A percentile compares a stretch with the other conserved stretches of the same genome.
Evolutionary conservation across 2,113 vertebrate species (phyloP).

Genomic region (Megaceryle maxima): DNA sequence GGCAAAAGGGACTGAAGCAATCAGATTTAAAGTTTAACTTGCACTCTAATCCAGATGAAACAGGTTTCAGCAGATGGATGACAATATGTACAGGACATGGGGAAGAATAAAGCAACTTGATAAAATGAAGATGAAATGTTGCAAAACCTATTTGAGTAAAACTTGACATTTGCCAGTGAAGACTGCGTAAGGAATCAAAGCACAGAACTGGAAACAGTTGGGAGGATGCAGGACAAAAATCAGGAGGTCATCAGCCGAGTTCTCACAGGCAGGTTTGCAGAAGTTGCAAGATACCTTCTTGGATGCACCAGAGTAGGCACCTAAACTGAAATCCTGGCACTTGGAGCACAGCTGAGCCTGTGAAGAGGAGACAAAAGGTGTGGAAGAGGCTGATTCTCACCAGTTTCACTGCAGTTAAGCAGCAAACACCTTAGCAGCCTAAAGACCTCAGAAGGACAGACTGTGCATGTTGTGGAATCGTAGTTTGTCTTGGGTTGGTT

Average conservation of each 20-base stretch:
- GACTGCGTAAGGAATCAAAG: background rate
- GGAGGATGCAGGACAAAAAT: background rate
- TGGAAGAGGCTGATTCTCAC: background rate
- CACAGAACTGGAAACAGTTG: background rate
- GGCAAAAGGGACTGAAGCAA: background rate
- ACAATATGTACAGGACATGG: background rate
- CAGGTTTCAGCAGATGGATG: background rate
- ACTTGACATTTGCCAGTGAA: background rate
- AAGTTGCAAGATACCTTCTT: background rate
- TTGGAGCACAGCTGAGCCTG: background rate
- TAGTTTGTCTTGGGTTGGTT: no score
- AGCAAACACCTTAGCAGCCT: no score
- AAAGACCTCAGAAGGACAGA: background rate
- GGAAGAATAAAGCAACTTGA: background rate
- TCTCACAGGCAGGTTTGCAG: background rate
- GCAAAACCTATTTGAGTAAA: background rate
- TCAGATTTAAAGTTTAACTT: background rate
- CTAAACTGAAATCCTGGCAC: rapidly evolving
- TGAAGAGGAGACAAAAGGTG: background rate
- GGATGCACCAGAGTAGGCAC: rapidly evolving
- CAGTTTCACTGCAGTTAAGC: background rate
- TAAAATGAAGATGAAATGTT: background rate
- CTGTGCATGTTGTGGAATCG: background rate
- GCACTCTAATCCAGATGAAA: background rate
- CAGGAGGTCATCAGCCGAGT: background rate